Evolutionary conservation across 2,888 invertebrate species (phyloP), one percentile per base, ranked within the genome.

Genomic region (Fragum whitleyi): DNA sequence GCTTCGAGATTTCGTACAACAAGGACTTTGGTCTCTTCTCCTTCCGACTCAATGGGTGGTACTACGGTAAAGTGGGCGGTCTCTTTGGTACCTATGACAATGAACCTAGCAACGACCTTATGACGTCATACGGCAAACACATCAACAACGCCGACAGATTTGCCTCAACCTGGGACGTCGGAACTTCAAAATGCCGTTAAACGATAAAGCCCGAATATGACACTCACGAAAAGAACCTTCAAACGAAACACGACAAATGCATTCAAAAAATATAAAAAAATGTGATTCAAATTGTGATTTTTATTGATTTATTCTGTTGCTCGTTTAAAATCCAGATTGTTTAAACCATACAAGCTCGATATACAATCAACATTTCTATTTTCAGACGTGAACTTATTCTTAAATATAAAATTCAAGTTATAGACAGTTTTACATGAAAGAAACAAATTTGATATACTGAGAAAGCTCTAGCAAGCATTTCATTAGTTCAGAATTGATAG

Each of bases 51-150:
- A 96, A 96, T 87, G 97, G 98, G 2, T 98, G 97, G 97, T 97
- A 97, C 94, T 97, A 96, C 93, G 97, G 97, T 0, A 96, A 96
- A 91, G 96, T 97, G 0, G 97, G 97, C 1, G 98, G 98, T 0
- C 95, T 98, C 0, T 95, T 98, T 76, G 98, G 98, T 23, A 97
- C 97, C 0, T 96, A 97, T 95, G 97, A 97, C 95, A 97, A 98
- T 94, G 98, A 98, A 91, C 96, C 96, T 2, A 96, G 95, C 89
- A 97, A 97, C 92, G 98, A 98, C 92, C 95, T 96, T 65, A 95
- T 96, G 42, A 95, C 96, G 2, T 96, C 97, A 0, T 95, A 95
- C 89, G 96, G 96, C 72, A 91, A 94, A 0, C 74, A 73, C n/a
- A 93, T 95, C n/a, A 93, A 93, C 23, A 95, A 95, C 0, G 95